Evolutionary conservation across 2,797 vertebrate species (phyloP).

Genomic region (Lycodopsis pacificus): DNA sequence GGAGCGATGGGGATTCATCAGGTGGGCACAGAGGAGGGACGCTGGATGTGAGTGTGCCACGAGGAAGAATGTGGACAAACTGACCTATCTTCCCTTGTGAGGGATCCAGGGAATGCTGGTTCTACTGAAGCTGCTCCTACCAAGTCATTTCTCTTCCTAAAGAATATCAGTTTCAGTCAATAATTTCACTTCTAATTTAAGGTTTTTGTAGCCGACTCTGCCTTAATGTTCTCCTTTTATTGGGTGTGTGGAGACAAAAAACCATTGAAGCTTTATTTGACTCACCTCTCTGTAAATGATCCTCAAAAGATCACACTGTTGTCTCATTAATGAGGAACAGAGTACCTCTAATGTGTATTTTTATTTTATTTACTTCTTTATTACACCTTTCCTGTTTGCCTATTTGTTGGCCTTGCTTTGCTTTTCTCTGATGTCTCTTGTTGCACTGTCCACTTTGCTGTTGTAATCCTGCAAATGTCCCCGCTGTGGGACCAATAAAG

Average conservation of each 20-base stretch:
- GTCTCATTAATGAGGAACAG: neutral
- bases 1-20: constrained; percentile 54
- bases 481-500: too few species aligned
- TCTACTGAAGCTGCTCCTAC: neutral
- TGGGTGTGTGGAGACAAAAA: neutral
- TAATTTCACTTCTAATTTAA: neutral
- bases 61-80: constrained; percentile 40
- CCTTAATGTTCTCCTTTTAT: neutral
- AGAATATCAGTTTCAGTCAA: neutral
- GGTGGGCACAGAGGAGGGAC: constrained; percentile 51
- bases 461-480: too few species aligned
- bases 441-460: too few species aligned
- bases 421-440: too few species aligned
- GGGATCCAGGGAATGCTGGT: neutral
- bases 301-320: neutral
- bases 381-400: too few species aligned
- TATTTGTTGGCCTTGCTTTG: too few species aligned
- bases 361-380: too few species aligned
- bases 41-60: constrained; percentile 21
- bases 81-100: neutral
- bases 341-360: too few species aligned
- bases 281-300: neutral
- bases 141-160: too few species aligned
- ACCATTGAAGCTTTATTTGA: neutral
- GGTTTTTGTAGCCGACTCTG: neutral